Percentiles rank a stretch among this genome's conserved stretches.
phyloP scores from a whole-genome alignment of 2,113 vertebrate genomes.

The Oxygymnocypris stewartii region DNA sequence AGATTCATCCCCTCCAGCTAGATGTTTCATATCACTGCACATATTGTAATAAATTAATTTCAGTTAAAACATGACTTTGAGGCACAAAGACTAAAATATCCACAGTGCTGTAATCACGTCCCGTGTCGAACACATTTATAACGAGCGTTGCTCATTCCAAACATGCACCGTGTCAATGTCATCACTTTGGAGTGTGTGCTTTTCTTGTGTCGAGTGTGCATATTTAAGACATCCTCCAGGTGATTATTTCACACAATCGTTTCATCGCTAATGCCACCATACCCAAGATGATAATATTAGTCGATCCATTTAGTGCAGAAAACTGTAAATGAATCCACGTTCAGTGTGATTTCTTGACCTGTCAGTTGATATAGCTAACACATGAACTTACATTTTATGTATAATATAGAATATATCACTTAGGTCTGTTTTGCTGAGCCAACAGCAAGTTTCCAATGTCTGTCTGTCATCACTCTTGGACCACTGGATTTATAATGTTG shows the following conservation, averaged over 20 bases:
- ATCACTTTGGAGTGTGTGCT: conserved; percentile 57
- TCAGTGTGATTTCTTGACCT: conserved; percentile 4
- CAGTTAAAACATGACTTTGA: conserved; percentile 74
- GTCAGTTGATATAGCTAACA: not conserved
- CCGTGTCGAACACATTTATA: conserved; percentile 29
- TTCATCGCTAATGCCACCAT: conserved; percentile 50
- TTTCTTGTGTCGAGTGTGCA: conserved; percentile 56
- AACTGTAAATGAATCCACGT: conserved; percentile 36
- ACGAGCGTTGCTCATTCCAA: conserved; percentile 59
- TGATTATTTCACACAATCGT: conserved; percentile 64
- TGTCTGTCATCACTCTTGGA: not conserved
- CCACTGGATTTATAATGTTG: not conserved
- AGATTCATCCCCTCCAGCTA: conserved; percentile 70
- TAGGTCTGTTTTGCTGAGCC: not conserved
- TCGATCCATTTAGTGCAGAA: conserved; percentile 36
- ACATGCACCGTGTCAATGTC: conserved; percentile 27
- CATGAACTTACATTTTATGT: not conserved
- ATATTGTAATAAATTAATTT: conserved; percentile 77
- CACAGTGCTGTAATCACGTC: conserved; percentile 65
- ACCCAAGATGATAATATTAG: conserved; percentile 47
- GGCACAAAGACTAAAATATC: conserved; percentile 74
- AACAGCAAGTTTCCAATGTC: not conserved
- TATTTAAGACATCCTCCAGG: conserved; percentile 63
- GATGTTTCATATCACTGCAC: conserved; percentile 77
- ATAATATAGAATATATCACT: not conserved